A percentile compares a stretch with the other conserved stretches of the same genome.
phyloP scores from a whole-genome alignment of 2,113 vertebrate genomes.

The Chitala chitala region DNA sequence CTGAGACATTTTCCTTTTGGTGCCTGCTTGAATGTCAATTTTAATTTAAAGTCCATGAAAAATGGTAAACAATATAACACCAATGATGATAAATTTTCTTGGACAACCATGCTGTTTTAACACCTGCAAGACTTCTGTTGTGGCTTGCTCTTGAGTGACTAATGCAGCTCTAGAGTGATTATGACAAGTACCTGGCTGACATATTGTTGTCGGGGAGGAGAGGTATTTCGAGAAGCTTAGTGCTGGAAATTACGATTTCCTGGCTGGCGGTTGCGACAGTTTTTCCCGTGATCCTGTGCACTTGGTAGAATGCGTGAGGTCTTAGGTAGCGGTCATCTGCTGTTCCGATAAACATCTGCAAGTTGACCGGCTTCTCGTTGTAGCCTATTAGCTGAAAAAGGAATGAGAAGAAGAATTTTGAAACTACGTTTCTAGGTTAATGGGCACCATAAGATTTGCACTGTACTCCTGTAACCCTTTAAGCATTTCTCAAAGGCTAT shows the following conservation, averaged over 20 bases:
- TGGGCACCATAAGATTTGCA: neutral
- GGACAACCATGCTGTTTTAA: slow-evolving; percentile 27
- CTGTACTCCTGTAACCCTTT: neutral
- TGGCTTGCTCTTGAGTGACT: slow-evolving; percentile 40
- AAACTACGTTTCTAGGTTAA: neutral
- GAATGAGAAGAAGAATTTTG: slow-evolving; percentile 33
- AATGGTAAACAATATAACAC: slow-evolving; percentile 40
- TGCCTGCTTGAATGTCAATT: slow-evolving; percentile 34
- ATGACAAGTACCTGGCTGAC: slow-evolving; percentile 80
- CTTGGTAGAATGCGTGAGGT: slow-evolving; percentile 97
- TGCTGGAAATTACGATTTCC: slow-evolving; percentile 87
- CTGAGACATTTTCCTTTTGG: slow-evolving; percentile 40
- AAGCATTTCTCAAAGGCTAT: neutral
- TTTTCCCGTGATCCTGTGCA: slow-evolving; percentile 97
- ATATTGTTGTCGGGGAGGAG: slow-evolving; percentile 96
- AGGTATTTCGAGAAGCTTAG: slow-evolving; percentile 95
- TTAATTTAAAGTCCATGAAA: slow-evolving; percentile 43
- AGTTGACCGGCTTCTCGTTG: slow-evolving; percentile 88
- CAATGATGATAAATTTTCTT: slow-evolving; percentile 8
- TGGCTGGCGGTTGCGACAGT: slow-evolving; percentile 96
- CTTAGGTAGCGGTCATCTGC: slow-evolving; percentile 94
- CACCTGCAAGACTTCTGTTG: slow-evolving; percentile 27
- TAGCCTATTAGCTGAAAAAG: slow-evolving; percentile 83
- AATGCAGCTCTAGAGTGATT: slow-evolving; percentile 34
- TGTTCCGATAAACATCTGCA: slow-evolving; percentile 98